Base-by-base conservation (phyloP, 2,113 vertebrate species). In the Campylomormyrus numenius region DNA sequence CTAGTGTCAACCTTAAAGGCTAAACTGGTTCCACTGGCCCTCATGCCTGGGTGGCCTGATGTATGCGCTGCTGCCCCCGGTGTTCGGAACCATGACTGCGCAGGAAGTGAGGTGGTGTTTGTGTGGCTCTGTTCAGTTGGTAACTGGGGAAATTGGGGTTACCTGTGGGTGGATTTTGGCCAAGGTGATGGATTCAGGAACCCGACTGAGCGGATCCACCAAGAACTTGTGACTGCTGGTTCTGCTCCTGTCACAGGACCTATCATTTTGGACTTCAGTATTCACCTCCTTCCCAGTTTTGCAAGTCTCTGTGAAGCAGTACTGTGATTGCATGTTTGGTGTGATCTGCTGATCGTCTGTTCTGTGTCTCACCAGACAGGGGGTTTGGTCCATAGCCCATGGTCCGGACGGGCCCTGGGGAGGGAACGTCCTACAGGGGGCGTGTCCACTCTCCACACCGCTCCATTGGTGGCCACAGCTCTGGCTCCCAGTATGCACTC, bases 401-500 rank as follows among this genome's bases (percentile, higher is more conserved):
- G 52, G 13, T 39, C 19, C 39, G 9, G 84, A 56, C 85, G 87
- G 52, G 53, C 62, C 53, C 35, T 19, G 17, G 9, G 31, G 48
- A 50, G 42, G 92, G 77, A 88, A 96, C 96, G 95, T 96, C 95
- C 92, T 94, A 94, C 86, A 95, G 93, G 31, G 91, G 88, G 42
- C 91, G 88, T 52, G 88, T 74, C 83, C 91, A 66, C 27, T 17
- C 90, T 17, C 45, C 90, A 52, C 91, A 86, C 90, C 91, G 91
- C 11, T 87, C 94, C 3, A 70, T 93, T 88, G 85, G 17, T 31
- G 94, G 95, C 48, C 56, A 93, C 10, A 95, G 95, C 0, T 95
- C 95, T 4, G 97, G 97, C 0, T 97, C 97, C 0, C 97, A 98
- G 94, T 99, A 99, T 0, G 98, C 98, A 0, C 96, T 99, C 91